Conservation (phyloP, 2,113 vertebrate species). For the Eulacestoma nigropectus region DNA sequence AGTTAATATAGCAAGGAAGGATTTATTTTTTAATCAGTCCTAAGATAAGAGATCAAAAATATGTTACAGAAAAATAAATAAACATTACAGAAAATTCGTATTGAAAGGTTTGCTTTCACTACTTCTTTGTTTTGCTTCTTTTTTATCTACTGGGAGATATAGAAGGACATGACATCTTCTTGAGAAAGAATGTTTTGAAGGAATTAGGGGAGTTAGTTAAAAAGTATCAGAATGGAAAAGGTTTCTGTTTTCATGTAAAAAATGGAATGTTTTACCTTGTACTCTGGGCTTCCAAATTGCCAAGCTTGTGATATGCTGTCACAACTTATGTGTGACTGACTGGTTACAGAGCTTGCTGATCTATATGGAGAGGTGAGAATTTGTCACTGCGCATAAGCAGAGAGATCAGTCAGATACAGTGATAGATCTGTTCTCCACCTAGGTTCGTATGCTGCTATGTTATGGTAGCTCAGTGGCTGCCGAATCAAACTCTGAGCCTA, state of each 20-base stretch:
- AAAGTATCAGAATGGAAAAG: slow-evolving; percentile 10
- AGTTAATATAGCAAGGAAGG: background rate
- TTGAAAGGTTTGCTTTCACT: background rate
- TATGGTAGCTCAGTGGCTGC: slow-evolving; percentile 59
- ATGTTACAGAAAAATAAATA: background rate
- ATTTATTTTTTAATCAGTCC: background rate
- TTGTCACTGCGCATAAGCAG: slow-evolving; percentile 76
- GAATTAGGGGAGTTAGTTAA: background rate
- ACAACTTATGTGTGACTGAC: slow-evolving; percentile 70
- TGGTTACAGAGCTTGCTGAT: slow-evolving; percentile 69
- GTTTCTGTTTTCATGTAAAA: slow-evolving; percentile 47
- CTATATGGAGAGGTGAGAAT: slow-evolving; percentile 77
- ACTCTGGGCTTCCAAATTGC: slow-evolving; percentile 61
- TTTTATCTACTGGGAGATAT: background rate
- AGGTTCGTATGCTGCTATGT: slow-evolving; percentile 71
- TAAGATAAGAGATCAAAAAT: background rate
- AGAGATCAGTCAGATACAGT: slow-evolving; percentile 75
- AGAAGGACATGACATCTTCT: background rate
- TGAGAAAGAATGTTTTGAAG: background rate
- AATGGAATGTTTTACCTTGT: slow-evolving; percentile 57
- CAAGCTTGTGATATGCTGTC: slow-evolving; percentile 63
- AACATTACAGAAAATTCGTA: background rate
- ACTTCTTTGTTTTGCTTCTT: background rate
- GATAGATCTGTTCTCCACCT: slow-evolving; percentile 75
- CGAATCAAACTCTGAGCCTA: slow-evolving; percentile 67